These are phyloP conservation scores for Cercopithecus diana DNA, from an alignment of 2,797 vertebrate genomes.

Conservation along the genomic window DNA sequence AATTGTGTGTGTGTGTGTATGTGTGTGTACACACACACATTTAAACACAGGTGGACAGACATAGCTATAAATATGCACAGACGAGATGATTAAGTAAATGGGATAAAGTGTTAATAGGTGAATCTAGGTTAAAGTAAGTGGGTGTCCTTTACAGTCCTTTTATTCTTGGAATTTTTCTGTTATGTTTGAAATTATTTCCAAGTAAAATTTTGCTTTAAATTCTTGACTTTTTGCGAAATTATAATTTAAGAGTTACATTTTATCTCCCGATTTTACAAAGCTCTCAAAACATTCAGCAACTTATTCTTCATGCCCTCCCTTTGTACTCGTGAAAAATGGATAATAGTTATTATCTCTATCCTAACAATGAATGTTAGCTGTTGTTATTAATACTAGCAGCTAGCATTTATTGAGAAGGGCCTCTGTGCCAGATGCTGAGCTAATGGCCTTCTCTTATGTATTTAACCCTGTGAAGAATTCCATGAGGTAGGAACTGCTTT, in stretches of 20 bases:
- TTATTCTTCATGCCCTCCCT: background rate
- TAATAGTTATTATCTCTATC: background rate
- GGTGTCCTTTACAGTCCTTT: background rate
- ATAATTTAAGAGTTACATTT: background rate
- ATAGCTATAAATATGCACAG: background rate
- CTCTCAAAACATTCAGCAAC: background rate
- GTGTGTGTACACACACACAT: background rate
- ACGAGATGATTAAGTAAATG: background rate
- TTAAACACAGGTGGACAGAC: background rate
- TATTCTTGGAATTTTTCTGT: background rate
- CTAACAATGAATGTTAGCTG: background rate
- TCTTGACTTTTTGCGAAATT: background rate
- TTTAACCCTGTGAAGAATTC: background rate
- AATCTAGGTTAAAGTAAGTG: background rate
- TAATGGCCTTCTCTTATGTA: background rate
- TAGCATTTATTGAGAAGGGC: background rate
- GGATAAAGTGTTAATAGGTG: background rate
- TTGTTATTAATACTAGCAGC: background rate
- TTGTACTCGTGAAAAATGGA: background rate
- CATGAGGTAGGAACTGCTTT: background rate
- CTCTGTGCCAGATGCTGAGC: background rate
- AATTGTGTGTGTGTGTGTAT: background rate
- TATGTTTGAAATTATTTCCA: constrained; percentile 32
- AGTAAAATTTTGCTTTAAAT: background rate
- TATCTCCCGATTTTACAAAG: background rate